Percentiles rank a stretch among this genome's conserved stretches.
These are phyloP conservation scores for Apocrypta bakeri DNA, from an alignment of 1,140 invertebrate species.

Conservation along the genomic window DNA sequence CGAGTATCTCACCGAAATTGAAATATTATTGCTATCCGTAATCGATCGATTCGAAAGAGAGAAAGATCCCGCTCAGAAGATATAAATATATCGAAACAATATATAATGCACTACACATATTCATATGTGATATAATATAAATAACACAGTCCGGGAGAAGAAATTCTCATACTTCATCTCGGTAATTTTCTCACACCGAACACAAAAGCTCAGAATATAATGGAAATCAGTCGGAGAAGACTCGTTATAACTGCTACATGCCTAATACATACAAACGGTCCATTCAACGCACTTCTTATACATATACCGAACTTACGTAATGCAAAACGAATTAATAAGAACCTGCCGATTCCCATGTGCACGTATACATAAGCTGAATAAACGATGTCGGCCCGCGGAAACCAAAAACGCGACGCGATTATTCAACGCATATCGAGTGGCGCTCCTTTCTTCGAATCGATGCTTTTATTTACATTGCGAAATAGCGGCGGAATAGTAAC, in stretches of 20 bases:
- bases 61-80: background rate
- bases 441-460: no score
- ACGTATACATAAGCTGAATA: background rate
- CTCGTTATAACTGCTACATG: background rate
- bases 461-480: background rate
- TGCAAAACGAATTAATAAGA: slow-evolving; percentile 29
- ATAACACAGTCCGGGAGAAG: background rate
- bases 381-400: background rate
- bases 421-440: no score
- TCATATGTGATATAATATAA: no score
- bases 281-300: background rate
- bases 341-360: background rate
- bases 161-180: background rate
- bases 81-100: background rate
- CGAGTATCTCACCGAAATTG: background rate
- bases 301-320: background rate
- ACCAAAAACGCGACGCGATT: background rate
- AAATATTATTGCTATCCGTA: slow-evolving; percentile 3
- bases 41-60: background rate
- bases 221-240: background rate
- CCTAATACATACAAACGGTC: background rate
- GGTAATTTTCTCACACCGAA: background rate
- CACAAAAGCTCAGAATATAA: background rate
- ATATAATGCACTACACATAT: background rate
- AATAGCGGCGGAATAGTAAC: background rate